These are phyloP conservation scores for Clanis bilineata DNA, from an alignment of 2,888 invertebrate species.

Conservation along the genomic window DNA sequence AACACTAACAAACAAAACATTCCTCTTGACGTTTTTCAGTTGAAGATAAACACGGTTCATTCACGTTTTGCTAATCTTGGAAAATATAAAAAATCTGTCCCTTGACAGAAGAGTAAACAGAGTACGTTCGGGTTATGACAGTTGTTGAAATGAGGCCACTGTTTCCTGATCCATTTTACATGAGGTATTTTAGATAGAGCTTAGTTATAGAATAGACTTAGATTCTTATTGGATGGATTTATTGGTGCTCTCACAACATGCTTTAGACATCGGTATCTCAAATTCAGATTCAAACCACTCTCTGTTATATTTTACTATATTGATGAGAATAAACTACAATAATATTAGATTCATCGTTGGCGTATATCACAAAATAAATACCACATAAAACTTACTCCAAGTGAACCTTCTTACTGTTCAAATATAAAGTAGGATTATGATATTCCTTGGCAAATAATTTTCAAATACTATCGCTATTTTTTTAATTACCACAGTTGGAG, in stretches of 20 bases:
- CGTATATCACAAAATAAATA: not conserved
- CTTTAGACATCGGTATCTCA: not conserved
- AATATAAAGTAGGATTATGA: no score
- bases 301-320: not conserved
- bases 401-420: no score
- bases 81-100: constrained; percentile 12
- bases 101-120: constrained; percentile 3
- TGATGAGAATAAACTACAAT: no score
- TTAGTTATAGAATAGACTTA: not conserved
- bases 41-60: constrained; percentile 10
- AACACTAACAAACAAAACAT: constrained; percentile 8
- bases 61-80: constrained; percentile 5
- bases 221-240: not conserved
- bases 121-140: not conserved
- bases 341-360: not conserved
- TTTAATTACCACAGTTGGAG: no score
- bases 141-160: not conserved
- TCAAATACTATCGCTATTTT: no score
- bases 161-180: not conserved
- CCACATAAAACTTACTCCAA: no score
- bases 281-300: not conserved
- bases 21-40: constrained; percentile 16
- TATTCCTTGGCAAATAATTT: no score
- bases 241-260: not conserved
- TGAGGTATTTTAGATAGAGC: not conserved